Percentiles rank a stretch among this genome's conserved stretches.
Evolutionary conservation across 1,140 invertebrate genomes (phyloP).

Genomic region (Brachionus plicatilis): DNA sequence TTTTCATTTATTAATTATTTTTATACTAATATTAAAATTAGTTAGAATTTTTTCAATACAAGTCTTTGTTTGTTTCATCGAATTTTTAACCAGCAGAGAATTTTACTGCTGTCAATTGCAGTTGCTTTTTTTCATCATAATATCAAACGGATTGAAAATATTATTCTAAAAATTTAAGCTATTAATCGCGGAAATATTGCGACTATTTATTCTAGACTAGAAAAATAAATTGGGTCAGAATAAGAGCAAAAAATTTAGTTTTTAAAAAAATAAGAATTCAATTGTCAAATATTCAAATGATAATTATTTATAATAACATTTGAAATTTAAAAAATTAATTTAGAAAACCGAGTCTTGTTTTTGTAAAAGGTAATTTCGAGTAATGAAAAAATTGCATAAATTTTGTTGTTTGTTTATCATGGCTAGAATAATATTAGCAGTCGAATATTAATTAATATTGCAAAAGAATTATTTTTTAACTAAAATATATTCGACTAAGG

Average conservation of each 20-base stretch:
- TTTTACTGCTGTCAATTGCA: neutral
- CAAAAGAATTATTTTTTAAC: neutral
- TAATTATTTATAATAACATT: neutral
- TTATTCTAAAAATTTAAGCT: neutral
- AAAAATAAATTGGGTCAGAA: neutral
- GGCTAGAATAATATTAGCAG: neutral
- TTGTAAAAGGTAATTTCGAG: neutral
- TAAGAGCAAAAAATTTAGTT: neutral
- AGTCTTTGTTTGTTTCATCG: too few relatives aligned
- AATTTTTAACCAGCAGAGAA: too few relatives aligned
- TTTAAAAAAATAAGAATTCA: neutral
- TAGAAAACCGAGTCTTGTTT: neutral
- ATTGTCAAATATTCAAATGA: neutral
- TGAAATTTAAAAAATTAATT: neutral
- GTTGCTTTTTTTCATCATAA: neutral
- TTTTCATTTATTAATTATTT: too few relatives aligned
- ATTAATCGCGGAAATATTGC: neutral
- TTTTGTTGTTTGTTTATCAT: neutral
- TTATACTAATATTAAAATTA: too few relatives aligned
- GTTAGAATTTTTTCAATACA: too few relatives aligned
- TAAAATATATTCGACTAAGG: neutral
- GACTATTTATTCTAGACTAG: neutral
- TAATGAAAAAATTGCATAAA: neutral
- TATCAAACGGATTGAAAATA: neutral
- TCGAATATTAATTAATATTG: neutral